Conservation (phyloP, 2,113 vertebrate genomes). For the Camelus bactrianus region DNA sequence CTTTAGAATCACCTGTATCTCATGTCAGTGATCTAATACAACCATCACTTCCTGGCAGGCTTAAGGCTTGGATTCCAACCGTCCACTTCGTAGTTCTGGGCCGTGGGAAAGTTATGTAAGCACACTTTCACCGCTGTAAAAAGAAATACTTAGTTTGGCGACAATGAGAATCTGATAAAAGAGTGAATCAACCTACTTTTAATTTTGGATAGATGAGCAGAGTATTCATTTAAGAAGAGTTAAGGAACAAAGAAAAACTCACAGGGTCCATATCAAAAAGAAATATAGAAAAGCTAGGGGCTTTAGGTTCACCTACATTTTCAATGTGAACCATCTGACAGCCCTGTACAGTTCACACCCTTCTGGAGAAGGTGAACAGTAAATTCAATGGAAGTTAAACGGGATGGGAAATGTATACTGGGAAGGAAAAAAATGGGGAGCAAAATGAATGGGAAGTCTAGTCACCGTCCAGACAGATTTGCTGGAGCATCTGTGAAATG, state of each 20-base stretch:
- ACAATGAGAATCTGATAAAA: constrained; percentile 8
- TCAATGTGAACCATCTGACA: neutral
- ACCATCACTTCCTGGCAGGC: neutral
- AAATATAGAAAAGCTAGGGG: neutral
- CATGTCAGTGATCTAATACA: neutral
- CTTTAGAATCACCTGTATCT: neutral
- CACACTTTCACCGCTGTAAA: neutral
- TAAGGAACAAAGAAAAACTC: neutral
- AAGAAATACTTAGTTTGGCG: neutral
- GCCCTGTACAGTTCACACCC: neutral
- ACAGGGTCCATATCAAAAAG: neutral
- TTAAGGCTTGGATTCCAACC: neutral
- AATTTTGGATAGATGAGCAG: neutral
- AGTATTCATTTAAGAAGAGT: neutral
- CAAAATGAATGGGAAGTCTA: neutral
- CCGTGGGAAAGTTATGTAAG: neutral
- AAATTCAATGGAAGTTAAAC: neutral
- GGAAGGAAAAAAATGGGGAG: neutral
- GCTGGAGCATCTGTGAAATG: neutral
- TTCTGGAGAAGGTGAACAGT: neutral
- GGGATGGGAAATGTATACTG: neutral
- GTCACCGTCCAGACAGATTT: neutral
- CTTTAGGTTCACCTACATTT: neutral
- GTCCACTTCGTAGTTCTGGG: neutral
- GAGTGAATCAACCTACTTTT: neutral